These are phyloP conservation scores for Tokudaia muenninki DNA, from an alignment of 2,797 vertebrate genomes.

Conservation along the genomic window DNA sequence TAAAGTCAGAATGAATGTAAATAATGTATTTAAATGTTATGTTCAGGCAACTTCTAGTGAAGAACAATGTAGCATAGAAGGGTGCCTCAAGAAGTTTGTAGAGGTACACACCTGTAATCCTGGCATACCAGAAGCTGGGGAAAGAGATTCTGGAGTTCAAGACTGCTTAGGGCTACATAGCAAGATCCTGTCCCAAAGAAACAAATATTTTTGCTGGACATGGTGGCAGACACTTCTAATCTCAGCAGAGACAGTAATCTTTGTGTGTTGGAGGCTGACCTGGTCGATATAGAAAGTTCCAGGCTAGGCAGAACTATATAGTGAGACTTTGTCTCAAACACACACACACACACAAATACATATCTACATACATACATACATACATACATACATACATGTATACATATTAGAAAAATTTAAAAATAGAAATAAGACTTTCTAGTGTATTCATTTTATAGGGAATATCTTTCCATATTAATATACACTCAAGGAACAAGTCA, in stretches of 20 bases:
- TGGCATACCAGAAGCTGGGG: neutral
- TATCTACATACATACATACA: neutral
- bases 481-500: neutral
- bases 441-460: neutral
- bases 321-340: neutral
- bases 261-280: neutral
- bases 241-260: neutral
- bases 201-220: neutral
- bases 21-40: conserved; percentile 77
- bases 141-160: neutral
- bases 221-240: neutral
- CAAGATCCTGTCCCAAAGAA: neutral
- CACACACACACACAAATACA: neutral
- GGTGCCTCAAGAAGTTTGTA: neutral
- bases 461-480: neutral
- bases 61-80: conserved; percentile 26
- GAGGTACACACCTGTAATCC: neutral
- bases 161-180: neutral
- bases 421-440: neutral
- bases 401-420: neutral
- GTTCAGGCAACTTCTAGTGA: conserved; percentile 65
- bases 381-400: neutral
- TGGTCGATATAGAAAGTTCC: neutral
- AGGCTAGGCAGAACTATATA: neutral
- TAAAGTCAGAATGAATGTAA: conserved; percentile 77